Evolutionary conservation across 2,888 invertebrate genomes (phyloP).

Genomic region (Thymelicus sylvestris): DNA sequence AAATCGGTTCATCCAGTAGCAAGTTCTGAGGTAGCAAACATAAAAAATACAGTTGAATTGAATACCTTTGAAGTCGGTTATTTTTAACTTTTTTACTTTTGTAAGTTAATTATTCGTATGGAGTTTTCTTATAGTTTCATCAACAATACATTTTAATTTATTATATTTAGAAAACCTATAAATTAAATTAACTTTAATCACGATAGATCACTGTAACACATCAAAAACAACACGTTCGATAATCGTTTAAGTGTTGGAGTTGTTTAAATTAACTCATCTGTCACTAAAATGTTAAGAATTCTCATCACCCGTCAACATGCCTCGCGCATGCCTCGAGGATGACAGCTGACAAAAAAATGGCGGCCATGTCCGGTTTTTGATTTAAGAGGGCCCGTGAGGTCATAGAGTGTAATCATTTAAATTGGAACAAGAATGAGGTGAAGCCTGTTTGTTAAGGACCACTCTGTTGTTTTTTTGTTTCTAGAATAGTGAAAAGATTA

Average conservation of each 20-base stretch:
- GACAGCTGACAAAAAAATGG: constrained; percentile 59
- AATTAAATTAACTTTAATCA: constrained; percentile 18
- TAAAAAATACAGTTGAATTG: too few species aligned
- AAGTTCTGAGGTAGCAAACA: too few species aligned
- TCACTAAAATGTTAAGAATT: constrained; percentile 66
- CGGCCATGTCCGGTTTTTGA: constrained; percentile 40
- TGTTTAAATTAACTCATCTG: constrained; percentile 77
- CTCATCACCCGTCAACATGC: constrained; percentile 69
- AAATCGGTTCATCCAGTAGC: too few species aligned
- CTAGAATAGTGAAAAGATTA: not conserved
- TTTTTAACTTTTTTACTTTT: too few species aligned
- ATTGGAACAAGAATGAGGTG: constrained; percentile 53
- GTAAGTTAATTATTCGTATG: not conserved
- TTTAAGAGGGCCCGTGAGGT: constrained; percentile 45
- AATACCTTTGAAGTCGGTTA: too few species aligned
- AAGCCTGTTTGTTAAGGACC: not conserved
- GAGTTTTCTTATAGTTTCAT: not conserved
- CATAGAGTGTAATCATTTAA: constrained; percentile 54
- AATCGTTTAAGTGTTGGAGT: constrained; percentile 29
- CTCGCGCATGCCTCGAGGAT: constrained; percentile 54
- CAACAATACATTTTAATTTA: constrained; percentile 2
- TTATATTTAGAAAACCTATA: not conserved
- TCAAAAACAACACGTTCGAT: constrained; percentile 10
- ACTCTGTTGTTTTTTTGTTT: not conserved
- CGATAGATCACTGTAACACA: constrained; percentile 21